Base-by-base conservation (phyloP, 2,888 invertebrate species). In the Scaptomyza parva region DNA sequence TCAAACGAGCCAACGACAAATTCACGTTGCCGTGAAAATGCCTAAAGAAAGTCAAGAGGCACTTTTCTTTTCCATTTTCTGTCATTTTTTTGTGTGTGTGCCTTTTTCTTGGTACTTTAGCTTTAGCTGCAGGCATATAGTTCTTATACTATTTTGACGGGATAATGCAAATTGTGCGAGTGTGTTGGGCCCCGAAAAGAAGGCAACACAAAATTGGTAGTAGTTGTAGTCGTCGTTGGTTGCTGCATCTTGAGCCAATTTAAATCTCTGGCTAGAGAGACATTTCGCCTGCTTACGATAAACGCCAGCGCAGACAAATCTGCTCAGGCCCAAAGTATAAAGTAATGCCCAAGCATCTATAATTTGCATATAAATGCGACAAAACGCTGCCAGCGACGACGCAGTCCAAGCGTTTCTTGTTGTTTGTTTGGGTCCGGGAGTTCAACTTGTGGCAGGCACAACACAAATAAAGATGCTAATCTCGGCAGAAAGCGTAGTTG, bases 401-500 rank as follows among this genome's bases (percentile, higher is more conserved):
- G 54, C 58, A 66, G 80, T 77, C 71, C 71, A 24, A 69, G 52
- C 45, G 43, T 30, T 39, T 65, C 28, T 28, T 76, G 45, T 65
- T 66, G 58, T 72, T 66, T 66, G 57, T 70, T 53, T 44, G 6
- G n/a, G 37, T 52, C 44, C 52, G 66, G 55, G 58, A 50, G 60
- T 78, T 69, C 67, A 71, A 70, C 58, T 79, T 85, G 84, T 57
- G 87, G 87, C 84, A 82, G 79, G 71, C 84, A 74, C 7, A 86
- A 85, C 80, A 85, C 84, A 85, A 85, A 85, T 85, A 85, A 85
- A 85, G 84, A 85, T 85, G 84, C 84, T 85, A 85, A 85, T 85
- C 84, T 85, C 69, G 67, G 65, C 67, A 9, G n/a, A 82, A 67
- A 84, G 78, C 84, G 52, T 70, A 76, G 65, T 61, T 62, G 52